Conservation (phyloP, 2,113 vertebrate species). For the Stigmatopora argus region DNA sequence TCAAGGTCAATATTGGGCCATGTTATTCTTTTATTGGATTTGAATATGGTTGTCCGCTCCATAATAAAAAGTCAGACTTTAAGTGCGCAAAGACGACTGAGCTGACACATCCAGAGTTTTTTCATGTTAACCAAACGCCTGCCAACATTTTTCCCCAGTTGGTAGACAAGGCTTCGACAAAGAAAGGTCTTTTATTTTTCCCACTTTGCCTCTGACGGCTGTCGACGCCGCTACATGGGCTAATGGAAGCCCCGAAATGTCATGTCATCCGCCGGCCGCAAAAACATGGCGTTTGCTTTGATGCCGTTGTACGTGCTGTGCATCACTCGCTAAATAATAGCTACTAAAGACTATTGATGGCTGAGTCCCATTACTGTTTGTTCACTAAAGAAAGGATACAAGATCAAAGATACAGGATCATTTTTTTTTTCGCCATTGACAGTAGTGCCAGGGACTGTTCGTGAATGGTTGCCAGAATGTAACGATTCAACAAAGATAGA, state of each 20-base stretch:
- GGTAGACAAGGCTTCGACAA: slow-evolving; percentile 4
- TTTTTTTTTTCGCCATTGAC: not conserved
- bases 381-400: too few relatives aligned
- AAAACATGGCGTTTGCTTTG: not conserved
- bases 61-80: not conserved
- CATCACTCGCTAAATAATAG: not conserved
- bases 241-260: not conserved
- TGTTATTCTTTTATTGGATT: not conserved
- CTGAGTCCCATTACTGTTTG: not conserved
- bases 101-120: not conserved
- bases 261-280: slow-evolving; percentile 12
- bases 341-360: not conserved
- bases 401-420: too few relatives aligned
- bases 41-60: not conserved
- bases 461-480: too few relatives aligned
- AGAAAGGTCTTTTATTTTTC: not conserved
- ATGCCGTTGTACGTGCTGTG: not conserved
- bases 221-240: slow-evolving; percentile 9
- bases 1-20: not conserved
- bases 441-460: too few relatives aligned
- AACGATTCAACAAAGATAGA: too few relatives aligned
- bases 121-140: slow-evolving; percentile 7
- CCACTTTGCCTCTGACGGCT: not conserved
- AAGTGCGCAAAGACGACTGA: not conserved
- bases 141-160: not conserved